Percentiles rank a stretch among this genome's conserved stretches.
Conservation (phyloP, 2,888 invertebrate genomes). For the Neria commutata region DNA sequence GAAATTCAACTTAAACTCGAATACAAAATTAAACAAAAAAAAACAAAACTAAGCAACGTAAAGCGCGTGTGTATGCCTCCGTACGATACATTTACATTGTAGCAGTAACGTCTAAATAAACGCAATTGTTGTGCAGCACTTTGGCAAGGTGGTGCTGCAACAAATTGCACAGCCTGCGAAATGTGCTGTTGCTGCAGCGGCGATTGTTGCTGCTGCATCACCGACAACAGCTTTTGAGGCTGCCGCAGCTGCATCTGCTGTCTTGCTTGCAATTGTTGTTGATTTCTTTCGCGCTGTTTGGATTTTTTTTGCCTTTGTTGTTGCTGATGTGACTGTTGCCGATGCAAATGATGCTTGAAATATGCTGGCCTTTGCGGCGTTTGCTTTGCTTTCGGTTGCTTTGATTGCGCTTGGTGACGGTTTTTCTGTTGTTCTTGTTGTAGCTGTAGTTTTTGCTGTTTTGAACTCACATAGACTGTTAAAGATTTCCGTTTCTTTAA, state of each 20-base stretch:
- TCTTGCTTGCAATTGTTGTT: not conserved
- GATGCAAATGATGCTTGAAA: constrained; percentile 23
- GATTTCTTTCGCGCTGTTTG: not conserved
- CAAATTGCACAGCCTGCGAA: not conserved
- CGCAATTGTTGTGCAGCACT: constrained; percentile 57
- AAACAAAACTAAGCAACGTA: not conserved
- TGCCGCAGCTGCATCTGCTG: constrained; percentile 1
- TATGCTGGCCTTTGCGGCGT: constrained; percentile 31
- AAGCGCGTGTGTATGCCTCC: constrained; percentile 15
- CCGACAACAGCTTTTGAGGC: constrained; percentile 23
- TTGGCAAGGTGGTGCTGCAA: constrained; percentile 36
- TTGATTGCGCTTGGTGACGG: not conserved
- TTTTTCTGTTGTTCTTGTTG: constrained; percentile 29
- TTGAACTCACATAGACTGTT: constrained; percentile 60
- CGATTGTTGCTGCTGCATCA: constrained; percentile 10
- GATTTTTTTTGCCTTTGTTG: constrained; percentile 28
- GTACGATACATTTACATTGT: constrained; percentile 60
- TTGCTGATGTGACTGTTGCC: constrained; percentile 16
- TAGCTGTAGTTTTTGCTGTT: constrained; percentile 35
- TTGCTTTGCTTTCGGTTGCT: constrained; percentile 28
- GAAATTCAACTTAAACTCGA: not conserved
- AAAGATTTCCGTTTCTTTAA: constrained; percentile 59
- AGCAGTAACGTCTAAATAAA: constrained; percentile 58
- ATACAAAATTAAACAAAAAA: not conserved
- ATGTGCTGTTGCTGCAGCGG: not conserved